Evolutionary conservation across 1,140 invertebrate genomes (phyloP).

Genomic region (Camponotus floridanus): DNA sequence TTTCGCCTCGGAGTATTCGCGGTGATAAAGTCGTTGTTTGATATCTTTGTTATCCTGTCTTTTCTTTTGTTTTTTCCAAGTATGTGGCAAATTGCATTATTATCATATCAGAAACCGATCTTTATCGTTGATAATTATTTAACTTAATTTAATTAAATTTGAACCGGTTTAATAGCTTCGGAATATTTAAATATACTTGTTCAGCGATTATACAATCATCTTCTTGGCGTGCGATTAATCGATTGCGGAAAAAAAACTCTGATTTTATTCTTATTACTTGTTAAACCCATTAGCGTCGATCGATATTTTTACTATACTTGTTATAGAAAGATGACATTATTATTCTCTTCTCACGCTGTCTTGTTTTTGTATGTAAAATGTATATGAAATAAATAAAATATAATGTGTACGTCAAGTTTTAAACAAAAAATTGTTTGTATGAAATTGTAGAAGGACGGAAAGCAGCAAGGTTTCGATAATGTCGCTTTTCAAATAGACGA

Average conservation of each 20-base stretch:
- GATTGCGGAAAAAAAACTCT: no score
- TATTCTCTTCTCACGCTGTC: not conserved
- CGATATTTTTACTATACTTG: not conserved
- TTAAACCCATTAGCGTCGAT: not conserved
- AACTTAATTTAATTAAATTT: no score
- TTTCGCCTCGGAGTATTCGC: not conserved
- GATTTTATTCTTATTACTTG: not conserved
- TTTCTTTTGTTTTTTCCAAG: not conserved
- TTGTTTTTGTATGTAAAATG: no score
- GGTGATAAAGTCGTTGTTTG: slow-evolving; percentile 7
- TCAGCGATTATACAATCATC: no score
- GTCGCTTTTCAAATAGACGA: slow-evolving; percentile 45
- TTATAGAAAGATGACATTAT: not conserved
- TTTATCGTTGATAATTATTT: no score
- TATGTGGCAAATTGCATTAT: not conserved
- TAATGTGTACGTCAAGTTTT: not conserved
- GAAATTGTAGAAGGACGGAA: slow-evolving; percentile 41
- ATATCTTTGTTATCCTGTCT: not conserved
- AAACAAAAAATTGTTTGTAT: not conserved
- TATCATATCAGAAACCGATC: not conserved
- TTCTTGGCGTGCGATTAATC: no score
- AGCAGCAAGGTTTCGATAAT: slow-evolving; percentile 14
- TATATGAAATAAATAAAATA: no score
- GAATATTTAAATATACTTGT: no score
- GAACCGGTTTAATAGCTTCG: no score